Conservation (phyloP, 2,113 vertebrate genomes). For the Macroglossus sobrinus region DNA sequence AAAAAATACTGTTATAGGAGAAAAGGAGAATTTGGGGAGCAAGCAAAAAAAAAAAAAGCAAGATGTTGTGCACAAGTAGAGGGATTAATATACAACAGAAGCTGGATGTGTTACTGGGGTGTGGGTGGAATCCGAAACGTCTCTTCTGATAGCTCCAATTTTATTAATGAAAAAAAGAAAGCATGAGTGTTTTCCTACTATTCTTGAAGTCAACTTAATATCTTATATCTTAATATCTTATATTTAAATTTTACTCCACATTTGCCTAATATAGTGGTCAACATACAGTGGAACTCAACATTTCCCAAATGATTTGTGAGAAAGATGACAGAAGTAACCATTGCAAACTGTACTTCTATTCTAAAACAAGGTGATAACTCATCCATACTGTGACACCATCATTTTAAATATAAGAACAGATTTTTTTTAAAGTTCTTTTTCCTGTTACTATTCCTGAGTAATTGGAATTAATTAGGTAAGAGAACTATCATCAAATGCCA, state of each 20-base stretch:
- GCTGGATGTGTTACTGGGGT: neutral
- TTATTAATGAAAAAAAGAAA: slow-evolving; percentile 1
- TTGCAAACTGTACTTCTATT: neutral
- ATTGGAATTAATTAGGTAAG: neutral
- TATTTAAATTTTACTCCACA: neutral
- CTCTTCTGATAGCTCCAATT: neutral
- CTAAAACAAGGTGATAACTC: neutral
- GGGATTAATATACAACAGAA: neutral
- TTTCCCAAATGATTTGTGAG: neutral
- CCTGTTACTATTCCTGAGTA: neutral
- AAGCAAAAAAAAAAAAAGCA: neutral
- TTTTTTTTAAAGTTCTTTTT: neutral
- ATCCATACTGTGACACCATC: neutral
- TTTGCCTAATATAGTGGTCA: neutral
- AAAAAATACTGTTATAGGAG: neutral
- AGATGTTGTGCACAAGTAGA: neutral
- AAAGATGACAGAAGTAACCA: neutral
- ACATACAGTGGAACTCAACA: neutral
- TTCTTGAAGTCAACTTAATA: neutral
- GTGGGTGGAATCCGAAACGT: neutral
- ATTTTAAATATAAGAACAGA: neutral
- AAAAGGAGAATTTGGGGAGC: neutral
- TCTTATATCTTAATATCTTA: neutral
- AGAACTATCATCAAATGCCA: neutral
- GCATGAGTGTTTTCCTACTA: neutral